These are phyloP conservation scores for Metopolophium dirhodum DNA, from an alignment of 1,140 invertebrate genomes.

Conservation along the genomic window DNA sequence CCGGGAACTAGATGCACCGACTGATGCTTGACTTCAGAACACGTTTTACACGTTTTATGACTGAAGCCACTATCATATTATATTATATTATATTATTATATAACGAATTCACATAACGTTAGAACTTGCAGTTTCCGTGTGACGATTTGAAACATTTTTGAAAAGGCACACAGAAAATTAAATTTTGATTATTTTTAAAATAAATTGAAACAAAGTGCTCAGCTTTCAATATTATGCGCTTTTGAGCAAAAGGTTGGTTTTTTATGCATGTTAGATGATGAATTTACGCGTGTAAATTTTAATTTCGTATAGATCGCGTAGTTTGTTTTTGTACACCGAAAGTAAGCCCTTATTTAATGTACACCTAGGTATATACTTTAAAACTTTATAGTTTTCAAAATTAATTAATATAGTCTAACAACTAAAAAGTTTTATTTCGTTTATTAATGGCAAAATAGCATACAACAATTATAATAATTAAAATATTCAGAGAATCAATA, in stretches of 20 bases:
- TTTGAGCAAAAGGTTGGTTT: background rate
- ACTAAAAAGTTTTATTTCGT: background rate
- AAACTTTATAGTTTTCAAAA: constrained; percentile 3
- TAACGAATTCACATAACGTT: too few species aligned
- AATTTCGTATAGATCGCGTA: background rate
- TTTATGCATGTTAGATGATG: background rate
- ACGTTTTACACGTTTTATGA: too few species aligned
- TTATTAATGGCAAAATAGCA: background rate
- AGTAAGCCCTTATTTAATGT: background rate
- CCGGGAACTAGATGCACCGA: too few species aligned
- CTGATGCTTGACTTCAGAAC: too few species aligned
- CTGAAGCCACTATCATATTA: too few species aligned
- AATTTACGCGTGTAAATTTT: background rate
- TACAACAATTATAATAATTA: background rate
- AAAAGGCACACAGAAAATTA: too few species aligned
- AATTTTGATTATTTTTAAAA: too few species aligned
- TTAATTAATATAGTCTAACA: background rate
- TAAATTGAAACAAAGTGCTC: too few species aligned
- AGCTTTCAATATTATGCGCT: background rate
- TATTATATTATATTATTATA: too few species aligned
- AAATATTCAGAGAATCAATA: background rate
- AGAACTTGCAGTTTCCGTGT: too few species aligned
- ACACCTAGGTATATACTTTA: too few species aligned
- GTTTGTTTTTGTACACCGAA: background rate
- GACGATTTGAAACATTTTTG: too few species aligned